Evolutionary conservation across 2,113 vertebrate species (phyloP).

Genomic region (Xenotilapia longispinis): DNA sequence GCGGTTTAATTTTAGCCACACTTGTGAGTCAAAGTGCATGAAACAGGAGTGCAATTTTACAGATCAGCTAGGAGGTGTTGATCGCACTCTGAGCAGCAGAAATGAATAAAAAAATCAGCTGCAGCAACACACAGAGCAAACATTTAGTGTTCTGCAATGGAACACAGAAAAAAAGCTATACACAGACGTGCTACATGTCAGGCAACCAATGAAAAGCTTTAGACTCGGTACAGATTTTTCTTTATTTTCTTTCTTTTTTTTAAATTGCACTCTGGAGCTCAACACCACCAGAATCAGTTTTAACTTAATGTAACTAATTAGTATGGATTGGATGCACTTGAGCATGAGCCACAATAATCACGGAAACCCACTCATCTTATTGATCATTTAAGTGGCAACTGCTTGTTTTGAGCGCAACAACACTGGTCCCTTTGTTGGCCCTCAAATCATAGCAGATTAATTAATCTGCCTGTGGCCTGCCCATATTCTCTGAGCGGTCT

Average conservation of each 20-base stretch:
- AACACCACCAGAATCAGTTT: background rate
- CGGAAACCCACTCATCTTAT: constrained; percentile 6
- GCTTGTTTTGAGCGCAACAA: background rate
- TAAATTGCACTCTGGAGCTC: background rate
- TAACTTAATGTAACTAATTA: constrained; percentile 17
- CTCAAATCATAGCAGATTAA: constrained; percentile 3
- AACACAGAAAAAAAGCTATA: background rate
- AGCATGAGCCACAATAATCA: background rate
- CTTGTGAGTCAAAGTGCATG: background rate
- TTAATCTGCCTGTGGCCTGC: background rate
- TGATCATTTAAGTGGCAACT: constrained; percentile 21
- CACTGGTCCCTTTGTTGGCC: constrained; percentile 11
- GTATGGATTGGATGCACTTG: constrained; percentile 1
- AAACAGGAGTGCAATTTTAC: background rate
- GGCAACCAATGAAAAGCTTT: background rate
- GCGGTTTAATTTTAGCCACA: background rate
- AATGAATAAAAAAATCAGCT: background rate
- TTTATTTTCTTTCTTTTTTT: too few species aligned
- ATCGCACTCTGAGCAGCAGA: background rate
- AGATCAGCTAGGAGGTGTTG: background rate
- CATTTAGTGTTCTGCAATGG: background rate
- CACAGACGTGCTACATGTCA: background rate
- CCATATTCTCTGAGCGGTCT: background rate
- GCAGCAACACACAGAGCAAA: background rate
- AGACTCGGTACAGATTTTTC: background rate